Conservation (phyloP, 2,888 invertebrate genomes). For the Cryptocheilus praepositus region DNA sequence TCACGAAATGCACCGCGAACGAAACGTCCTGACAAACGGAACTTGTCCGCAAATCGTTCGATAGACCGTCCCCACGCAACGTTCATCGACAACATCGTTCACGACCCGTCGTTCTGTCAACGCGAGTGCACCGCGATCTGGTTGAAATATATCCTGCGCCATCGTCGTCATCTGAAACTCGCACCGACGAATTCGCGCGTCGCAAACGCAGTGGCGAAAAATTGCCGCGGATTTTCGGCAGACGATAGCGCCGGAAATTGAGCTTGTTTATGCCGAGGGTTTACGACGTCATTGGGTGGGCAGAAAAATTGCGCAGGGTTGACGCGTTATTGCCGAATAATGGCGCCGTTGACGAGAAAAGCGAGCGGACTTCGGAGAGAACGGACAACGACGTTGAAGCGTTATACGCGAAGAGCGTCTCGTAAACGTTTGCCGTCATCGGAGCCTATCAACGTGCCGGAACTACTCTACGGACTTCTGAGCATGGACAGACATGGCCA, state of each 20-base stretch:
- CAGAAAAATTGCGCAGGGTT: no score
- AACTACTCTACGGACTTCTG: slow-evolving; percentile 42
- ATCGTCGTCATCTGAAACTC: slow-evolving; percentile 5
- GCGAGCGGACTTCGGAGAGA: not conserved
- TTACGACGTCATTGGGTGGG: no score
- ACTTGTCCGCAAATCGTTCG: not conserved
- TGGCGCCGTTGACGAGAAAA: no score
- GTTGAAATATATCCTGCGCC: no score
- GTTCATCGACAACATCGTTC: slow-evolving; percentile 23
- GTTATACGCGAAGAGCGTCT: not conserved
- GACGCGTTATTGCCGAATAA: no score
- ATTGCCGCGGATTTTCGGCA: no score
- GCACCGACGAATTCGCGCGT: no score
- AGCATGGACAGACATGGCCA: slow-evolving; percentile 39
- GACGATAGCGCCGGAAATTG: no score
- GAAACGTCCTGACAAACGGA: not conserved
- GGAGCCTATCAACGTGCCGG: slow-evolving; percentile 26
- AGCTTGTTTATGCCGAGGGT: no score
- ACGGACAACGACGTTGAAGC: not conserved
- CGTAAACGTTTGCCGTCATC: slow-evolving; percentile 7
- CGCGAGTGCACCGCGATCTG: no score
- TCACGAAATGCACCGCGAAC: not conserved
- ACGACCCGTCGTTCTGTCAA: slow-evolving; percentile 12
- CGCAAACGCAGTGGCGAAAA: no score
- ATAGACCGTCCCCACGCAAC: not conserved